Conservation (phyloP, 2,113 vertebrate genomes). For the Cavia porcellus region DNA sequence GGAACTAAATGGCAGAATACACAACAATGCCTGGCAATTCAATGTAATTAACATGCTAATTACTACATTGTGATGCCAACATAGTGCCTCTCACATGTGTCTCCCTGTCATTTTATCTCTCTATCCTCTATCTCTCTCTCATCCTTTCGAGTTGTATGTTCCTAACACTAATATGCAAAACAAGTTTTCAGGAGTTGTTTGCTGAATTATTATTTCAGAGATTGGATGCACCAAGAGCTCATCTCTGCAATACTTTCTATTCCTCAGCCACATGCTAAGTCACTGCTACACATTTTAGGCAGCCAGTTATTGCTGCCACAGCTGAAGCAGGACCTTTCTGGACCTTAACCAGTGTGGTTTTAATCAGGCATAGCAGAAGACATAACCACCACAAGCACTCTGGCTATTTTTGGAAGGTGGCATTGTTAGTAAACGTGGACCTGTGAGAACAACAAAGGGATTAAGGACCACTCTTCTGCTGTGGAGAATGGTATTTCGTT, state of each 20-base stretch:
- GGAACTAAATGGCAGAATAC: background rate
- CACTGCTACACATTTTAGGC: background rate
- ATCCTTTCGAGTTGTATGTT: background rate
- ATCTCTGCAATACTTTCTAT: no score
- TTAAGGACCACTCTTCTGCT: background rate
- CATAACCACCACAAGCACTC: background rate
- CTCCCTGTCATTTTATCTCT: background rate
- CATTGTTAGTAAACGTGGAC: background rate
- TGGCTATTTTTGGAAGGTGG: background rate
- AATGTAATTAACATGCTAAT: background rate
- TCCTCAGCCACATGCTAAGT: background rate
- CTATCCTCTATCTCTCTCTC: background rate
- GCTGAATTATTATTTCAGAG: background rate
- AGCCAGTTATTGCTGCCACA: constrained; percentile 56
- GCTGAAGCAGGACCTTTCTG: background rate
- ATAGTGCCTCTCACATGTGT: background rate
- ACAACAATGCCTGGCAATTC: background rate
- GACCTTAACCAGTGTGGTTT: background rate
- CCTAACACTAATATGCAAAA: background rate
- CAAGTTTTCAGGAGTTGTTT: background rate
- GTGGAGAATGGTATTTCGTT: background rate
- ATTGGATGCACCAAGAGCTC: background rate
- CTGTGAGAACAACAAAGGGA: background rate
- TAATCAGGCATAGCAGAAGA: background rate
- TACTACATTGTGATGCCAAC: background rate